Conservation (phyloP, 2,797 vertebrate genomes). For the Falco rusticolus region DNA sequence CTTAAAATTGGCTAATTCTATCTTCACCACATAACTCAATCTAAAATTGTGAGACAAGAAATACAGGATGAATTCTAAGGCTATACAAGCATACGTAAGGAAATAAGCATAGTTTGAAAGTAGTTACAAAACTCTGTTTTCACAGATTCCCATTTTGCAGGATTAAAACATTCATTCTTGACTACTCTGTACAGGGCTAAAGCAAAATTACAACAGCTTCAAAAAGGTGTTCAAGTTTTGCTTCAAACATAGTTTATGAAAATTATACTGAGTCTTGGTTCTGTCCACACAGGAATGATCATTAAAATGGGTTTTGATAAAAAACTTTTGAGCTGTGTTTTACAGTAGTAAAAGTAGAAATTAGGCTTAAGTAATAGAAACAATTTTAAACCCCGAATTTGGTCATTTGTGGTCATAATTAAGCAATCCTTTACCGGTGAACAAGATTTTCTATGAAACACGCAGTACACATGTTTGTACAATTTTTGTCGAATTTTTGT, state of each 20-base stretch:
- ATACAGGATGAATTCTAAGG: not conserved
- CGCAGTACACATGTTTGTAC: not conserved
- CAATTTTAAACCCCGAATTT: not conserved
- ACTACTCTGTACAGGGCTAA: not conserved
- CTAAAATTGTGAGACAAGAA: constrained; percentile 33
- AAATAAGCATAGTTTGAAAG: not conserved
- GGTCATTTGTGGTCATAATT: constrained; percentile 3
- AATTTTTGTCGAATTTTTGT: not conserved
- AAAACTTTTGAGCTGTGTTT: not conserved
- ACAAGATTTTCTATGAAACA: constrained; percentile 28
- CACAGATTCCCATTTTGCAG: not conserved
- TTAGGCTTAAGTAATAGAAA: constrained; percentile 14
- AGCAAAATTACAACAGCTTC: not conserved
- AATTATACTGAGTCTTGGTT: not conserved
- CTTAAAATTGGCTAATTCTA: constrained; percentile 13
- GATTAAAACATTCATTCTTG: not conserved
- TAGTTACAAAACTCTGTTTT: not conserved
- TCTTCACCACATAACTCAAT: not conserved
- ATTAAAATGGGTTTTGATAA: not conserved
- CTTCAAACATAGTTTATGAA: not conserved
- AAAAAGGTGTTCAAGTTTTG: not conserved
- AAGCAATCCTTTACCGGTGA: not conserved
- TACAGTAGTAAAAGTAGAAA: not conserved
- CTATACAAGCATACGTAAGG: not conserved
- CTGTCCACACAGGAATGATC: not conserved